Evolutionary conservation across 2,113 vertebrate species (phyloP).

Genomic region (Pogona vitticeps): DNA sequence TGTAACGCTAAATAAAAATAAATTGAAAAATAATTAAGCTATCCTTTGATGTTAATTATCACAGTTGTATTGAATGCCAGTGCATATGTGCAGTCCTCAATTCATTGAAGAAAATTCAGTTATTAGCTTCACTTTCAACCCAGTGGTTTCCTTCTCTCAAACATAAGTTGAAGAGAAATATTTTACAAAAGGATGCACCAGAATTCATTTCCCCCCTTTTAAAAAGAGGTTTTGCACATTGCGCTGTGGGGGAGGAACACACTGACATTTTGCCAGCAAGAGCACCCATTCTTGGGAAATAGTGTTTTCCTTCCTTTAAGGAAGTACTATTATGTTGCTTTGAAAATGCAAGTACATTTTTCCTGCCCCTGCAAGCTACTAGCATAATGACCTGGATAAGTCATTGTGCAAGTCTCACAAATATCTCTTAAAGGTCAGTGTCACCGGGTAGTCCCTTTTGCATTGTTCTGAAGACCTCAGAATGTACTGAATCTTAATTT

Average conservation of each 20-base stretch:
- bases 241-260: background rate
- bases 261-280: background rate
- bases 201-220: background rate
- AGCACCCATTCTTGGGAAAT: background rate
- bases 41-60: conserved; percentile 53
- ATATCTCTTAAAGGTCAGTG: background rate
- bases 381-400: background rate
- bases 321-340: background rate
- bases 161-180: conserved; percentile 58
- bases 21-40: conserved; percentile 34
- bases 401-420: background rate
- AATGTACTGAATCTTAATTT: too few relatives aligned
- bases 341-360: background rate
- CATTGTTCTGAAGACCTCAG: too few relatives aligned
- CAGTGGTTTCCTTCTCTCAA: conserved; percentile 25
- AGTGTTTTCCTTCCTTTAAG: background rate
- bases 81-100: conserved; percentile 44
- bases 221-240: background rate
- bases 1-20: conserved; percentile 36
- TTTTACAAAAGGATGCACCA: conserved; percentile 33
- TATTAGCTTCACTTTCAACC: conserved; percentile 52
- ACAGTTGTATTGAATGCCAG: background rate
- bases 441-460: too few relatives aligned
- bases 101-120: conserved; percentile 8
- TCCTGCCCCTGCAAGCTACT: background rate